Evolutionary conservation across 2,797 vertebrate species (phyloP), one percentile per base, ranked within the genome.

Genomic region (Myotis vivesi): DNA sequence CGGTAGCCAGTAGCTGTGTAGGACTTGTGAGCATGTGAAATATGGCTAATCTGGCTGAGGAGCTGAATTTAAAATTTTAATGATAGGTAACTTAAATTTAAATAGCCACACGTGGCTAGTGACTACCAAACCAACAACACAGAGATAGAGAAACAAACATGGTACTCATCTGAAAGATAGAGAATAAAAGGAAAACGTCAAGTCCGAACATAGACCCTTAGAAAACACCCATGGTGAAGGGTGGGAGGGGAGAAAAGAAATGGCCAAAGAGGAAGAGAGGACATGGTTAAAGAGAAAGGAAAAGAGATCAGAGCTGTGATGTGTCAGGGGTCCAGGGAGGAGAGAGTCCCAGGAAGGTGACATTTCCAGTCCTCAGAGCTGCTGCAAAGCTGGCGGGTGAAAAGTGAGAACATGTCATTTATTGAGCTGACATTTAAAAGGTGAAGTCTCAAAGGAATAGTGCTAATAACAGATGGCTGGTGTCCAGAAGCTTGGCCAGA

Each of bases 11-110:
- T 38, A 73, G 69, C 25, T 46, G 30, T 5, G 25, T 30, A 15
- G 77, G n/a, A 17, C 44, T 75, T 93, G 38, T 77, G n/a, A 80
- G 55, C 23, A 46, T 44, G 62, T 85, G 62, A 87, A 92, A 90
- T 87, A 87, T 73, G 25, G 30, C 36, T 75, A 77, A 68, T n/a
- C 38, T 85, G 36, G 20, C 59, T 55, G 8, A 84, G 5, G 64
- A 92, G 72, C 20, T 73, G 55, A 75, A 53, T 88, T 79, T 91
- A 76, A 68, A 72, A 57, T 91, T 92, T 82, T 79, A 72, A 80
- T 87, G 53, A 62, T 69, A 72, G 86, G 30, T 71, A 55, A 68
- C 64, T 71, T 64, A 85, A 89, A 91, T 44, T 30, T 81, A 84
- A 83, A 55, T 51, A 57, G 16, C 33, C 16, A 46, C 23, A 64